Conservation (phyloP, 2,888 invertebrate genomes). For the Pseudococcus viburni region DNA sequence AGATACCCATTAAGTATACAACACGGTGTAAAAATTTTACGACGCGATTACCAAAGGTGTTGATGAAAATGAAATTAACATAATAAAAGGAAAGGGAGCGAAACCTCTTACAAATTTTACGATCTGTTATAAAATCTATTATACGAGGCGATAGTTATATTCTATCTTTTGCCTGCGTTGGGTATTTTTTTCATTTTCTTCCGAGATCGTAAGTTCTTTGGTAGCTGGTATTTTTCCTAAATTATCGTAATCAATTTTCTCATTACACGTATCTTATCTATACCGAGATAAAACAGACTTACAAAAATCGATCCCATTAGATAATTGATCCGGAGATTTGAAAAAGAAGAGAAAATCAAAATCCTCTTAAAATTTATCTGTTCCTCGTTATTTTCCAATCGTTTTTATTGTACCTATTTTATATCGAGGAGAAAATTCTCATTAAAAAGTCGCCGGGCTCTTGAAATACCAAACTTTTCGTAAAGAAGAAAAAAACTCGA, state of each 20-base stretch:
- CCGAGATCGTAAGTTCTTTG: background rate
- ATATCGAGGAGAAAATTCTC: background rate
- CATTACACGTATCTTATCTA: background rate
- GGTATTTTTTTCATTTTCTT: background rate
- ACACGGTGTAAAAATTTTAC: slow-evolving; percentile 14
- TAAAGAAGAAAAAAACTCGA: background rate
- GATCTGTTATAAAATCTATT: slow-evolving; percentile 23
- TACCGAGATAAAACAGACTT: too few relatives aligned
- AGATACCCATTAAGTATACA: background rate
- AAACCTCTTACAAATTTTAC: slow-evolving; percentile 30
- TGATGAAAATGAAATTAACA: slow-evolving; percentile 17
- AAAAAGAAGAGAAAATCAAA: background rate
- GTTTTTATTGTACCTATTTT: background rate
- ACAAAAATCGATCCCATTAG: too few relatives aligned
- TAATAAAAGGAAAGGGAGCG: slow-evolving; percentile 34
- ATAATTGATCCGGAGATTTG: too few relatives aligned
- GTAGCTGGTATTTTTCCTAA: background rate
- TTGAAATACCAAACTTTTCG: background rate
- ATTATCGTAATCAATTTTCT: background rate
- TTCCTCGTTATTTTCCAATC: background rate
- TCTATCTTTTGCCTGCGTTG: too few relatives aligned
- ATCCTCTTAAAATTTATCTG: background rate
- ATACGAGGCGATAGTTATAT: background rate
- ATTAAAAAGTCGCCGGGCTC: background rate
- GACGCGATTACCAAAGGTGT: slow-evolving; percentile 15